Evolutionary conservation across 2,888 invertebrate species (phyloP), one percentile per base, ranked within the genome.

Genomic region (Stenodema calcarata): DNA sequence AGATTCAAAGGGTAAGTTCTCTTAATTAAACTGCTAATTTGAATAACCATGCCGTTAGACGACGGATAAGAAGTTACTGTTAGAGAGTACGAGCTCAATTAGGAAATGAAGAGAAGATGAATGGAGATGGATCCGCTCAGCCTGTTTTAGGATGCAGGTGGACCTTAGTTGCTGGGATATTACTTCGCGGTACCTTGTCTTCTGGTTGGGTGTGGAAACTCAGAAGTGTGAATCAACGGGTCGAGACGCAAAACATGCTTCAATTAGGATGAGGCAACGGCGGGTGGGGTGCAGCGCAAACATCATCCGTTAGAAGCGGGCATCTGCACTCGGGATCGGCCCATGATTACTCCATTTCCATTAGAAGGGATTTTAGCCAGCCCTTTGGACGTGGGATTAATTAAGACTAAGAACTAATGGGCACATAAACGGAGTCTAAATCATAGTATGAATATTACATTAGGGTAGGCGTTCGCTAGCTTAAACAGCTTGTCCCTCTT

Each of bases 381-480:
- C 30, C 79, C 44, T 41, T 85, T n/a, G 69, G 79, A 41, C 79
- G 44, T 79, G 14, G 79, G 86, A 86, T 86, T 79, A 86, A 86
- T 86, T 69, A 78, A 79, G 79, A 86, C 79, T 86, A 86, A 86
- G 86, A 87, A 87, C 87, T 87, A 84, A 87, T 87, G 87, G 87
- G 69, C 87, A 87, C 87, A 87, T 87, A 87, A 87, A 87, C 84
- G 87, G 78, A 54, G 80, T 69, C 73, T 87, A 80, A 87, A 87
- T 87, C 87, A 87, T 87, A 87, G 73, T 84, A 87, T 87, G 87
- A 87, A 87, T 87, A 87, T 87, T 87, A 79, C 87, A 87, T 87
- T 86, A 87, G 87, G 70, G 70, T 4, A 7, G 44, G 28, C 42
- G 54, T 35, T 78, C 41, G 41, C 82, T 50, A 27, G 70, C 79